Evolutionary conservation across 2,888 invertebrate genomes (phyloP).

Genomic region (Abrostola tripartita): DNA sequence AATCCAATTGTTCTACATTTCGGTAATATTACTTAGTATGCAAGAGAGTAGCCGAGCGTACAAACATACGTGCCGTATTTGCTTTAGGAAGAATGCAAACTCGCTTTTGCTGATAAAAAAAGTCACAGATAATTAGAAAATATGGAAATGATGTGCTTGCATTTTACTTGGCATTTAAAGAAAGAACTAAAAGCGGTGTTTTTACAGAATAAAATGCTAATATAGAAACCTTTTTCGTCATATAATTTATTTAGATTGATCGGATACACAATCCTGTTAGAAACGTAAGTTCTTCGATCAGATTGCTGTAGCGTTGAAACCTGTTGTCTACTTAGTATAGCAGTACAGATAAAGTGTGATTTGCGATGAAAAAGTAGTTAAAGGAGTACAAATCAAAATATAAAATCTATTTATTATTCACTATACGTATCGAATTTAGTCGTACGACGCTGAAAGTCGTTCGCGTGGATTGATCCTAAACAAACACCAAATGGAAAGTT

Average conservation of each 20-base stretch:
- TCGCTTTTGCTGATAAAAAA: conserved; percentile 13
- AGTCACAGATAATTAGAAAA: conserved; percentile 1
- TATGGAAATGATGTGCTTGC: not conserved
- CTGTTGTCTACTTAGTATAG: too few relatives aligned
- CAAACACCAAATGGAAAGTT: conserved; percentile 68
- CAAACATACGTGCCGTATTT: conserved; percentile 59
- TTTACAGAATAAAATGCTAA: not conserved
- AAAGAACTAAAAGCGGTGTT: not conserved
- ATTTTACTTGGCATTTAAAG: not conserved
- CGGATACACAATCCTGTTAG: not conserved
- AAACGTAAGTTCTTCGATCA: not conserved
- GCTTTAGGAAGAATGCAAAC: conserved; percentile 24
- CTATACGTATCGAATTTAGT: conserved; percentile 21
- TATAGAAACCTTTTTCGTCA: not conserved
- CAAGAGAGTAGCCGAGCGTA: conserved; percentile 53
- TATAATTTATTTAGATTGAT: not conserved
- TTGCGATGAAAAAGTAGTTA: not conserved
- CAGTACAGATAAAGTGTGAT: too few relatives aligned
- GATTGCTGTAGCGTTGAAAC: too few relatives aligned
- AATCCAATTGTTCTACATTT: conserved; percentile 62
- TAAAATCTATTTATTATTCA: conserved; percentile 20
- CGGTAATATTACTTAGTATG: conserved; percentile 67
- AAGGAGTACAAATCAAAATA: conserved; percentile 19
- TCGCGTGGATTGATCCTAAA: conserved; percentile 60
- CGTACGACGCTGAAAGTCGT: conserved; percentile 45